Percentiles rank a stretch among this genome's conserved stretches.
Evolutionary conservation across 2,797 vertebrate species (phyloP).

Genomic region (Champsocephalus gunnari): DNA sequence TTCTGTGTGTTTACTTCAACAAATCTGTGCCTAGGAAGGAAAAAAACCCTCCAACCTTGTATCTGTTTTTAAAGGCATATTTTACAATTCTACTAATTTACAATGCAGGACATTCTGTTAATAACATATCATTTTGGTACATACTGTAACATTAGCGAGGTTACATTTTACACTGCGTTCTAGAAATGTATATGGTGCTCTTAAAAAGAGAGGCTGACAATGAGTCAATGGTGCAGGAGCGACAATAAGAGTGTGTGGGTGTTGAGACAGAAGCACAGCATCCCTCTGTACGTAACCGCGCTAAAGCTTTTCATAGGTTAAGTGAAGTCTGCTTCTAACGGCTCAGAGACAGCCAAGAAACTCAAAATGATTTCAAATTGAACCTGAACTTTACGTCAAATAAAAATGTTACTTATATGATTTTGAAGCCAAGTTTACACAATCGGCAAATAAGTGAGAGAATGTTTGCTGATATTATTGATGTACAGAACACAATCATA

Average conservation of each 20-base stretch:
- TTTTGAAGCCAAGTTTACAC: not conserved
- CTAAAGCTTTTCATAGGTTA: constrained; percentile 50
- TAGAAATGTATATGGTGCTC: constrained; percentile 40
- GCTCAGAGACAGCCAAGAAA: constrained; percentile 18
- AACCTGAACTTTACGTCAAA: not conserved
- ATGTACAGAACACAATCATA: not conserved
- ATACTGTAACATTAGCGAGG: constrained; percentile 12
- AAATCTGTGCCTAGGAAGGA: not conserved
- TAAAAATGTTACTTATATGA: constrained; percentile 6
- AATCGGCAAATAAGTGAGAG: not conserved
- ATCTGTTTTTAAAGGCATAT: not conserved
- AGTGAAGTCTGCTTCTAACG: constrained; percentile 36
- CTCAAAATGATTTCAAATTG: constrained; percentile 26
- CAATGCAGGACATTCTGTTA: not conserved
- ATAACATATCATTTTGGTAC: constrained; percentile 21
- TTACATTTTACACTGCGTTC: constrained; percentile 27
- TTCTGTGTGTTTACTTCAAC: not conserved
- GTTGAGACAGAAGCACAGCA: constrained; percentile 58
- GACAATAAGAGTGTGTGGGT: constrained; percentile 68
- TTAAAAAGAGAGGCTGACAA: constrained; percentile 53
- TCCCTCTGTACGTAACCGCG: constrained; percentile 50
- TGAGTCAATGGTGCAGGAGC: constrained; percentile 59
- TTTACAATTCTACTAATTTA: not conserved
- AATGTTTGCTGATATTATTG: not conserved
- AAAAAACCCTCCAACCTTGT: not conserved